Conservation (phyloP, 2,797 vertebrate species). For the Dicrostonyx torquatus region DNA sequence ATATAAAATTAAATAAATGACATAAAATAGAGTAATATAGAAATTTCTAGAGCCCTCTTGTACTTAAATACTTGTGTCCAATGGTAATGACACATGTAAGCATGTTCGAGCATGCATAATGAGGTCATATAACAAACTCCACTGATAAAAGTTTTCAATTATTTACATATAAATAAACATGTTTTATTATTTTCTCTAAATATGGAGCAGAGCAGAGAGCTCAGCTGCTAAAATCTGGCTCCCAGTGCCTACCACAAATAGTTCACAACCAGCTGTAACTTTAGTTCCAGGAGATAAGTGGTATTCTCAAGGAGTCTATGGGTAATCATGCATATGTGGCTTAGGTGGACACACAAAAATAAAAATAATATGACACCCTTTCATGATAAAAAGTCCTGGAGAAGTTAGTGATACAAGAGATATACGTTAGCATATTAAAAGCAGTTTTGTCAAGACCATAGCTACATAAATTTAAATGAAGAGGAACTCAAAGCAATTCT, state of each 20-base stretch:
- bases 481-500: not conserved
- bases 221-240: not conserved
- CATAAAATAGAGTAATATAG: not conserved
- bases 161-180: not conserved
- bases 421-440: too few species aligned
- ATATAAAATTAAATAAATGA: not conserved
- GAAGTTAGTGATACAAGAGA: too few species aligned
- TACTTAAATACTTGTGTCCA: not conserved
- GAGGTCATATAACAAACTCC: not conserved
- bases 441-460: not conserved
- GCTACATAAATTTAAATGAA: not conserved
- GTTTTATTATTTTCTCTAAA: not conserved
- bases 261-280: not conserved
- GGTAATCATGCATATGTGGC: too few species aligned
- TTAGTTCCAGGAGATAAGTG: not conserved
- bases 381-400: not conserved
- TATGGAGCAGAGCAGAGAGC: too few species aligned
- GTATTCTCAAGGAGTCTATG: not conserved
- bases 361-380: not conserved
- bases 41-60: not conserved
- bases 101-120: not conserved
- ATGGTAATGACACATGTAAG: not conserved
- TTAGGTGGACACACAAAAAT: not conserved
- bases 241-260: not conserved
- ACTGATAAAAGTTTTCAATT: not conserved